Evolutionary conservation across 2,797 vertebrate genomes (phyloP).

Genomic region (Sciurus vulgaris): DNA sequence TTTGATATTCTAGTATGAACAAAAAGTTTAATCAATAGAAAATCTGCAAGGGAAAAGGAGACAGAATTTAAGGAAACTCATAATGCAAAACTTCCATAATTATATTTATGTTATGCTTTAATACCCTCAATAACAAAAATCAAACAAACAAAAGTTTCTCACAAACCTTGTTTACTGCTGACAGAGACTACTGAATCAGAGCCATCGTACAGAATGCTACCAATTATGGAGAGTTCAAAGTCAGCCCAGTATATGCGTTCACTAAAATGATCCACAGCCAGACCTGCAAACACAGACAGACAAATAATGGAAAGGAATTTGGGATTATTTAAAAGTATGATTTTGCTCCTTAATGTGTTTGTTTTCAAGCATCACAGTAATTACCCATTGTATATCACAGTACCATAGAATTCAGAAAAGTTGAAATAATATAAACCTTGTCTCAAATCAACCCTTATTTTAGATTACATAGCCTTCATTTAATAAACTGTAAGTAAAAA

Average conservation of each 20-base stretch:
- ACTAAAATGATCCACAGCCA: constrained; percentile 96
- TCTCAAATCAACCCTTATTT: neutral
- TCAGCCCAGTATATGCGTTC: constrained; percentile 99
- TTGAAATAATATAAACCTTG: neutral
- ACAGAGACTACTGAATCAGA: constrained; percentile 94
- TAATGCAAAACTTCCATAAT: neutral
- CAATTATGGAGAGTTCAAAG: constrained; percentile 96
- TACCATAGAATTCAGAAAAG: neutral
- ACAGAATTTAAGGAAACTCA: constrained; percentile 12
- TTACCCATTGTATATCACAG: neutral
- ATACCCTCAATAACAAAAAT: neutral
- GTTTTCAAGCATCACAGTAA: neutral
- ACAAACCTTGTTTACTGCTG: constrained; percentile 94
- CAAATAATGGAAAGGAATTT: neutral
- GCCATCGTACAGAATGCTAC: constrained; percentile 96
- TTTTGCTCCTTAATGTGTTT: neutral
- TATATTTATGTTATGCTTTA: neutral
- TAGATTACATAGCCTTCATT: neutral
- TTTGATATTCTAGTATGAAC: neutral
- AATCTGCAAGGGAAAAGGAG: neutral
- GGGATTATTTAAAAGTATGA: neutral
- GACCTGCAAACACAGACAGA: constrained; percentile 88
- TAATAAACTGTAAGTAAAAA: constrained; percentile 6
- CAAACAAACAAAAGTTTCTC: neutral
- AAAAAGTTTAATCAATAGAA: constrained; percentile 18